phyloP scores from a whole-genome alignment of 2,797 vertebrate genomes.

The Sebastes flavidus region DNA sequence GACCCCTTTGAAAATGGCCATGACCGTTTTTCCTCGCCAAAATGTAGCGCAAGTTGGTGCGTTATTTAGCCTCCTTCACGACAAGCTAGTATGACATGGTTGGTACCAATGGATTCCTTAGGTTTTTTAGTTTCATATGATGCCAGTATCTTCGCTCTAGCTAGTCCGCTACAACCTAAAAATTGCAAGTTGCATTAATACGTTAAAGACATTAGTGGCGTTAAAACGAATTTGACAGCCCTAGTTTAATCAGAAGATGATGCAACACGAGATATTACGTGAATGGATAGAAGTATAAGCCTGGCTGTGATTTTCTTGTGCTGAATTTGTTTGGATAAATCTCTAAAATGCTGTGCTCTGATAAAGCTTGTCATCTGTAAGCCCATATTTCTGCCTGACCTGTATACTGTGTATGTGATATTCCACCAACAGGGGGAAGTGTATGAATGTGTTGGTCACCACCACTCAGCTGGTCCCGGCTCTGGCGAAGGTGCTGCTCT shows the following conservation, averaged over 20 bases:
- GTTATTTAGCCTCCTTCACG: no score
- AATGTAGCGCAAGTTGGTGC: rapidly evolving
- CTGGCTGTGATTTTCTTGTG: not conserved
- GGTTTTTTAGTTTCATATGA: no score
- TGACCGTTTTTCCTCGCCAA: no score
- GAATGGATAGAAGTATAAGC: not conserved
- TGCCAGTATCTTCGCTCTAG: rapidly evolving
- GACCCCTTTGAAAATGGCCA: no score
- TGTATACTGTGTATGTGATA: constrained; percentile 20
- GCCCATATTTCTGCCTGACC: not conserved
- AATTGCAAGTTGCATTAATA: no score
- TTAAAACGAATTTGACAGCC: no score
- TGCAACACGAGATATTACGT: rapidly evolving
- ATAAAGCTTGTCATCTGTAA: not conserved
- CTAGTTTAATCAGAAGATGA: not conserved
- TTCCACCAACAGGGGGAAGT: constrained; percentile 87
- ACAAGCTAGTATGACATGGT: no score
- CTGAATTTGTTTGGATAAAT: not conserved
- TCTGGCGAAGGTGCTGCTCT: constrained; percentile 96
- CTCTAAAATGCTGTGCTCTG: not conserved
- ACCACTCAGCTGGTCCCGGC: constrained; percentile 98
- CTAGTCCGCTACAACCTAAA: no score
- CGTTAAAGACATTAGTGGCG: no score
- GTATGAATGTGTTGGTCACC: constrained; percentile 96
- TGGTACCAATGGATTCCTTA: no score